Conservation (phyloP, 2,888 invertebrate genomes). For the Microplitis manilae region DNA sequence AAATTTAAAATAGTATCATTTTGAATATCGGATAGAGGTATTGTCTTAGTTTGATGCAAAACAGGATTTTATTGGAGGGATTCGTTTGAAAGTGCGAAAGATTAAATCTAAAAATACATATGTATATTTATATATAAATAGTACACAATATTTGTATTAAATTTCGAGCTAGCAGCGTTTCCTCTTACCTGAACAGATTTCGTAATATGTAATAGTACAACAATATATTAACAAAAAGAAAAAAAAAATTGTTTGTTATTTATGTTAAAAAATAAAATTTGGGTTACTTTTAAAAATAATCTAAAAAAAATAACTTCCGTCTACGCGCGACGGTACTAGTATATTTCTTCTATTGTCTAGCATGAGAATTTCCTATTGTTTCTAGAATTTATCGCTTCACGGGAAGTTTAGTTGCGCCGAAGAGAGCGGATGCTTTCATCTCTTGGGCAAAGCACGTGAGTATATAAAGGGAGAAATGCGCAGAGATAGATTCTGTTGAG, state of each 20-base stretch:
- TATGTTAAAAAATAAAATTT: conserved; percentile 44
- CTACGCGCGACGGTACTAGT: conserved; percentile 46
- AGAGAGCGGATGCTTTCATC: conserved; percentile 65
- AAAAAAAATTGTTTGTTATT: conserved; percentile 12
- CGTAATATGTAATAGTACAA: too few relatives aligned
- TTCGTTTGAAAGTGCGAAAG: too few relatives aligned
- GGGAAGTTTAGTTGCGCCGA: conserved; percentile 64
- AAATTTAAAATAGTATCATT: too few relatives aligned
- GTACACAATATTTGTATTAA: too few relatives aligned
- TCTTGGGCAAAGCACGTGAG: conserved; percentile 46
- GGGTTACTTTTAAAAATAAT: conserved; percentile 14
- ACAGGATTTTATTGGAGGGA: too few relatives aligned
- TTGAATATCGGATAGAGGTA: too few relatives aligned
- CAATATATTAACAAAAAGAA: background rate
- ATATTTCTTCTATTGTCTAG: conserved; percentile 71
- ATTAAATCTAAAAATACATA: too few relatives aligned
- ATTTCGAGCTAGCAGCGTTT: too few relatives aligned
- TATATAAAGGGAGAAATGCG: conserved; percentile 37
- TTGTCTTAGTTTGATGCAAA: too few relatives aligned
- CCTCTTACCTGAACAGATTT: too few relatives aligned
- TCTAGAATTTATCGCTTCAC: conserved; percentile 70
- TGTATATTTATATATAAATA: too few relatives aligned
- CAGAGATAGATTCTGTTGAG: conserved; percentile 48
- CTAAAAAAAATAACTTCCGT: conserved; percentile 52
- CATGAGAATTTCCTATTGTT: conserved; percentile 69